Percentiles rank a stretch among this genome's conserved stretches.
Evolutionary conservation across 2,113 vertebrate species (phyloP).

Genomic region (Carassius carassius): DNA sequence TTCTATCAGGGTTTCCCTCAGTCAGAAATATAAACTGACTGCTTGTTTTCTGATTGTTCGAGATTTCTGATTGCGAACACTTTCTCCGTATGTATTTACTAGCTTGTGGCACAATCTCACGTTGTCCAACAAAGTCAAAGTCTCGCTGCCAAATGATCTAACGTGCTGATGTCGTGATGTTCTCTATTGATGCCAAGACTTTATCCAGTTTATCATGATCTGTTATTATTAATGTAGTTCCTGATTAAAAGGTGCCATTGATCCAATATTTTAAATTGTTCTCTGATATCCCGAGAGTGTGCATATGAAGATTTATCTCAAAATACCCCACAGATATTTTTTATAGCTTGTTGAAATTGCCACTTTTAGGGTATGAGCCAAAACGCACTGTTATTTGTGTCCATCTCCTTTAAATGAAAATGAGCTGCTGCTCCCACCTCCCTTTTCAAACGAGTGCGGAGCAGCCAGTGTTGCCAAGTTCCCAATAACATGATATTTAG

Average conservation of each 20-base stretch:
- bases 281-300: too few species aligned
- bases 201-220: background rate
- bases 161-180: background rate
- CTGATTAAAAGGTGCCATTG: background rate
- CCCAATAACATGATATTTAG: too few species aligned
- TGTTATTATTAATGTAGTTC: background rate
- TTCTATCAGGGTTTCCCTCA: conserved; percentile 49
- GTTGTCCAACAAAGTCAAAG: conserved; percentile 16
- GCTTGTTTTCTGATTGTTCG: conserved; percentile 46
- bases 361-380: too few species aligned
- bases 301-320: too few species aligned
- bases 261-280: too few species aligned
- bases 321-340: too few species aligned
- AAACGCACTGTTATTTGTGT: too few species aligned
- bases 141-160: background rate
- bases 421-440: too few species aligned
- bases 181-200: background rate
- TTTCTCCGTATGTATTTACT: conserved; percentile 20
- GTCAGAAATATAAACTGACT: conserved; percentile 45
- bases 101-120: background rate
- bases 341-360: too few species aligned
- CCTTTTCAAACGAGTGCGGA: too few species aligned
- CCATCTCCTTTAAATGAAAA: too few species aligned
- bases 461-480: too few species aligned
- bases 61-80: conserved; percentile 26